Evolutionary conservation across 2,888 invertebrate species (phyloP), one percentile per base, ranked within the genome.

Genomic region (Coelogynopora nodosa): DNA sequence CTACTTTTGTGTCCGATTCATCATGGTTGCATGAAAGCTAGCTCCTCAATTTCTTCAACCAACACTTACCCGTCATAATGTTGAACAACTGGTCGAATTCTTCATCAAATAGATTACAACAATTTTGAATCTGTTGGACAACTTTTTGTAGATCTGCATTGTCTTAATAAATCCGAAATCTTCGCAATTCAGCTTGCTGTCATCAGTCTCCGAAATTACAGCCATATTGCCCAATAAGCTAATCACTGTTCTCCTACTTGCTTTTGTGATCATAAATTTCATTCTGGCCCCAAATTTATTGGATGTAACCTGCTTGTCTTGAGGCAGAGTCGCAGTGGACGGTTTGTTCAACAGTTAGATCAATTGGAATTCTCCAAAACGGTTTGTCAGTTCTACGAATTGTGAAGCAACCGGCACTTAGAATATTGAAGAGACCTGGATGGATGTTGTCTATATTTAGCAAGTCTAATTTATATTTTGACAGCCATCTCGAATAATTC

Each of bases 21-120:
- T 49, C 49, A 18, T 49, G 49, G 49, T 49, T 49, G 49, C 5
- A 49, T 49, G 18, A 5, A 5, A 49, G 18, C 49, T 18, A 74
- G 74, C 74, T 74, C 74, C 23, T 74, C 74, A 74, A 74, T 74
- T 13, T 74, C 74, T 74, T 74, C 74, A 74, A 26, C 27, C 2
- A 74, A 26, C 74, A 49, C 18, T 49, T 49, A 49, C 10, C 49
- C 49, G 49, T 49, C 49, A 49, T 49, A 13, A 49, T 49, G 49
- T 49, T 49, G 49, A 49, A 49, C 49, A 49, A 49, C 49, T 49
- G 49, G 49, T 49, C 5, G 49, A 18, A 49, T 49, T 49, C 49
- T 49, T 49, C 49, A 49, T 49, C 5, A 49, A 49, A 49, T 49
- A 18, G 49, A 18, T 49, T 49, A 49, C 49, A 49, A 49, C 49